Evolutionary conservation across 2,797 vertebrate genomes (phyloP), one percentile per base, ranked within the genome.

Genomic region (Mionectes olivaceus): DNA sequence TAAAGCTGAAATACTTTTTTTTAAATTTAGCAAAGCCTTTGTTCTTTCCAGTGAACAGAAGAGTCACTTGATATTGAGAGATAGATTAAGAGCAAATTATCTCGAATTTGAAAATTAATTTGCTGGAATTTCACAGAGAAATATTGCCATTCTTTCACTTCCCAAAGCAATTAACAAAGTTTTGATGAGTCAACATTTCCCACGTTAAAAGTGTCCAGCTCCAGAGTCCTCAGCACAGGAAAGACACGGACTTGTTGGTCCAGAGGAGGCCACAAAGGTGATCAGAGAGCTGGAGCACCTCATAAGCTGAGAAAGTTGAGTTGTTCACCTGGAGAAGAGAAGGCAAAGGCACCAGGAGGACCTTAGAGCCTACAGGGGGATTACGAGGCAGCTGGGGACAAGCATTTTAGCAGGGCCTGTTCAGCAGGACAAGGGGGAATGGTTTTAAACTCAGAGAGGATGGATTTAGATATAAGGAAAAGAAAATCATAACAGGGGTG

Each of bases 21-120:
- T 95, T 68, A 67, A 77, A 94, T 88, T 90, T 88, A 95, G 13
- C 47, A 47, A 93, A 88, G 59, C 12, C 80, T 95, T 94, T 95
- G 92, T 91, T 95, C 94, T 94, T 94, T 65, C 50, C 52, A 84
- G 35, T 35, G 93, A 90, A 55, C 63, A 56, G 18, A 43, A 24
- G 13, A 73, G 63, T 78, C 47, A 56, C 85, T 95, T 95, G 83
- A 91, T 82, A 74, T 63, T 43, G 77, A 84, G 67, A 93, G 70
- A 95, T 4, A 96, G 79, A 93, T 92, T 85, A 92, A 76, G 37
- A 88, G 15, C 47, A 86, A 92, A 77, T 96, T 94, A 96, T 92
- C 94, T 94, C 57, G 65, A 93, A 94, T 96, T 95, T 93, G 69
- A 88, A 95, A 94, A 90, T 83, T 55, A 95, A 89, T 96, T 89